Evolutionary conservation across 2,113 vertebrate species (phyloP), one percentile per base, ranked within the genome.

Genomic region (Peucedramus taeniatus): DNA sequence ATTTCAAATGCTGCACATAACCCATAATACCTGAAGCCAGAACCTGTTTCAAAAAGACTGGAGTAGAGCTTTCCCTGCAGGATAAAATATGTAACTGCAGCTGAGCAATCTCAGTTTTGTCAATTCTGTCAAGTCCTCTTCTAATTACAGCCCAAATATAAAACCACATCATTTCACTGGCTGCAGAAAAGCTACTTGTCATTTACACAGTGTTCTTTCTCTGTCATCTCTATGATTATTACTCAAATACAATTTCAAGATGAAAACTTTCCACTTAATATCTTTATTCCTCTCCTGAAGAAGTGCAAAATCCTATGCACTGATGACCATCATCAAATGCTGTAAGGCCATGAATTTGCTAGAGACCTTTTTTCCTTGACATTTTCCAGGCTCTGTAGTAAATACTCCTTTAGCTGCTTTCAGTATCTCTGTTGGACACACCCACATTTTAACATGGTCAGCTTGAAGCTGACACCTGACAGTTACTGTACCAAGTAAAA

Each of bases 301-400:
- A 72, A 35, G 30, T 33, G 17, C 20, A 65, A 50, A 53, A 37
- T 74, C 30, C 31, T 30, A 10, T 39, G 15, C 9, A 63, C 35
- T 54, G 69, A 15, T 23, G 15, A 9, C 28, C 44, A 71, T 11
- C 81, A 72, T 61, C n/a, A 92, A 75, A 83, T 21, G 44, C 35
- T 86, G 10, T 80, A 91, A 92, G 86, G 80, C 31, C 71, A 83
- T 22, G 86, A 83, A 96, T 94, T 81, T 61, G 28, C 37, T 54
- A 9, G 12, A 59, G 33, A 72, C 6, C 18, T 57, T 82, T 83
- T 78, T 89, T 30, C 70, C 40, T 83, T 80, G 66, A 70, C 18
- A 68, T 89, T 86, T 96, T 68, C 87, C 93, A 42, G 76, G 74
- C 45, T 87, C 17, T 75, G 75, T 77, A 83, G 49, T 76, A 93